Evolutionary conservation across 2,888 invertebrate species (phyloP), one percentile per base, ranked within the genome.

Genomic region (Sussaba pulchella): DNA sequence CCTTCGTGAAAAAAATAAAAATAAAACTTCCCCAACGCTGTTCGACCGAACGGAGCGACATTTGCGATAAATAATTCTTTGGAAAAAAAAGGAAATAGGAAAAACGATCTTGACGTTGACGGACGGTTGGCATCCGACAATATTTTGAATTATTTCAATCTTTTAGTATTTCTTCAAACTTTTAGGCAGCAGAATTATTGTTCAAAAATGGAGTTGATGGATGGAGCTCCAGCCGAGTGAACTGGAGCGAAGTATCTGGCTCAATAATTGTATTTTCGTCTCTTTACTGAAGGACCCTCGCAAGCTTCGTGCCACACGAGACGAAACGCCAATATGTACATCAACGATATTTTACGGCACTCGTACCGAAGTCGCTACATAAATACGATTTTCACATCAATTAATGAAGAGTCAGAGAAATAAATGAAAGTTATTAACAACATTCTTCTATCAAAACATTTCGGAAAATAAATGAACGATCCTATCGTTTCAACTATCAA

Each of bases 101-200:
- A 24, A 8, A 54, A 54, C 4, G 26, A 54, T 54, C 52, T 26
- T 26, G 14, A 12, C 2, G 52, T 52, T 24, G 24, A 52, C 24
- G 47, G 9, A 24, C 50, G n/a, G 24, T 24, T 26, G 24, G 26
- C 52, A 26, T 26, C 24, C 52, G 8, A 54, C 52, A 54, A 54
- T 54, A 12, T 24, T 39, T 12, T 1, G 39, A n/a, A n/a, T n/a
- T n/a, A n/a, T n/a, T n/a, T n/a, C n/a, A n/a, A n/a, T n/a, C n/a
- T n/a, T n/a, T n/a, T n/a, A n/a, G n/a, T n/a, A n/a, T n/a, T n/a
- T n/a, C n/a, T n/a, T n/a, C n/a, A n/a, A n/a, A n/a, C n/a, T n/a
- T n/a, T n/a, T n/a, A n/a, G n/a, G n/a, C n/a, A n/a, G n/a, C 21
- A n/a, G 50, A 9, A 52, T 52, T 52, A 24, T 24, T n/a, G 50